Evolutionary conservation across 2,888 invertebrate species (phyloP), one percentile per base, ranked within the genome.

Genomic region (Spialia ferax): DNA sequence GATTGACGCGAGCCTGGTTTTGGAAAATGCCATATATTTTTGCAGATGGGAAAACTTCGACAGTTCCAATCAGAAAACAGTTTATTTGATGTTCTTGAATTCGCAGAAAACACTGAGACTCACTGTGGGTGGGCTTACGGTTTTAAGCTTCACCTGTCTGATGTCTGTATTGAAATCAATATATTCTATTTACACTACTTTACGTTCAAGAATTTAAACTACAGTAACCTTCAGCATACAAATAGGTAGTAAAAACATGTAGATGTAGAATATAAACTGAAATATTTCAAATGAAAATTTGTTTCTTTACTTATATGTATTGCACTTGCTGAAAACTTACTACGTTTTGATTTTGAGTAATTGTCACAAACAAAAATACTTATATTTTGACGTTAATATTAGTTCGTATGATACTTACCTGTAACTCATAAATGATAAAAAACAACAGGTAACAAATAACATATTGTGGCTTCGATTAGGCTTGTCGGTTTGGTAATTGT

Each of bases 1-100:
- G 0, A 81, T 84, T 57, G 86, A 89, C 15, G 86, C 89, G 0
- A 82, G 80, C 60, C 13, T 73, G 0, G 50, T 65, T 0, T 87
- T 90, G 13, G 84, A 85, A 55, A 64, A 69, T 0, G 81, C 88
- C 0, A 80, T 89, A 0, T 89, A 88, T 45, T 73, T 74, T 38
- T 86, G 85, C 42, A 79, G 84, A 32, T 91, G 89, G 89, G 89
- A 90, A 73, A 83, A 84, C 18, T 88, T 88, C 29, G 79, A 85
- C 56, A 77, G 69, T 0, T 20, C 63, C 1, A 89, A 88, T 59
- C 84, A 76, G 82, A 86, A 80, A 68, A 81, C 80, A 13, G 80
- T 88, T 0, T 64, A 82, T 11, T 45, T 88, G 4, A 82, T 89
- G 71, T 74, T 89, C 26, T 80, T 80, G 63, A 85, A 73, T 57